Evolutionary conservation across 2,797 vertebrate species (phyloP), one percentile per base, ranked within the genome.

Genomic region (Lithobates pipiens): DNA sequence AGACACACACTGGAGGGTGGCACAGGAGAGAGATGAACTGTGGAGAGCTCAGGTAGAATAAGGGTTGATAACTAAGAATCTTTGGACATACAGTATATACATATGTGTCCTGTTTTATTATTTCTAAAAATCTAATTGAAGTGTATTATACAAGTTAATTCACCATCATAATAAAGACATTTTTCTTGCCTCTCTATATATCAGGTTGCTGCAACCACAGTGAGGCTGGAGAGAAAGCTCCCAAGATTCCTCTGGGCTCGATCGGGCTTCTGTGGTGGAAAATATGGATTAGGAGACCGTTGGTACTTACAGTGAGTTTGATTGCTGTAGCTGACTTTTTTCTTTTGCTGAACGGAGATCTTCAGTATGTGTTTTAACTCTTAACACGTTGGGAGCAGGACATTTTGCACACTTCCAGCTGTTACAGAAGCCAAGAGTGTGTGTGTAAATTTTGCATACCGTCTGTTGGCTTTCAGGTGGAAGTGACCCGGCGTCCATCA

Each of bases 131-230:
- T 54, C 3, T 54, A 54, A 5, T 54, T 18, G 50, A 54, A 54
- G 3, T 54, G 8, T 39, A 39, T 39, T 39, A 0, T 39, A 39
- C 39, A 39, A 39, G 39, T 39, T 39, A 39, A 9, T 9, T 39
- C 16, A 21, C 13, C 1, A n/a, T 72, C 10, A 54, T 54, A 54
- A 54, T 18, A 54, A 54, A 54, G 50, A 54, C 15, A 54, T 42
- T 7, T 39, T 4, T n/a, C 39, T 21, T 1, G 1, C 18, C 4
- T 23, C 21, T 39, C 29, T 11, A 9, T 44, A 18, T 57, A 16
- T 44, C 27, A 96, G 96, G 95, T 96, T 73, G 95, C 96, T 34
- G 95, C 96, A 36, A 96, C 95, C 3, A 96, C 93, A 3, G 84
- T 96, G 84, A 96, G 95, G 95, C 90, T 96, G 70, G 96, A 96